Evolutionary conservation across 2,888 invertebrate species (phyloP).

Genomic region (Diabrotica balteata): DNA sequence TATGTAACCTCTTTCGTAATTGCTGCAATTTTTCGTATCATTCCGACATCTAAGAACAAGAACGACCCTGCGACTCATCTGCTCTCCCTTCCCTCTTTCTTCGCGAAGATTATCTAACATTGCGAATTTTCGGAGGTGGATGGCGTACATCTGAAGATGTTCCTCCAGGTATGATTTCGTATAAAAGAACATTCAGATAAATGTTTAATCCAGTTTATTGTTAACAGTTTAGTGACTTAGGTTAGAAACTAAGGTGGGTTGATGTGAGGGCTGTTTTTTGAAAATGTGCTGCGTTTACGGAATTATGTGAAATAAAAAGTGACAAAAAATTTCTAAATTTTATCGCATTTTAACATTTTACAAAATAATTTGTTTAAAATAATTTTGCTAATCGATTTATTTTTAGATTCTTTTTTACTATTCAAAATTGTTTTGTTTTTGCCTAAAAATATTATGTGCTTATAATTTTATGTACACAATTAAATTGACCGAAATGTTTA

Average conservation of each 20-base stretch:
- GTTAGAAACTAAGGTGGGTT: conserved; percentile 21
- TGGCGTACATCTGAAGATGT: conserved; percentile 32
- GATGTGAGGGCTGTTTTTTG: conserved; percentile 3
- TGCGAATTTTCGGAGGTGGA: conserved; percentile 36
- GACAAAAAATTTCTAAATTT: too few species aligned
- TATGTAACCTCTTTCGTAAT: too few species aligned
- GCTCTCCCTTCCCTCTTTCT: conserved; percentile 30
- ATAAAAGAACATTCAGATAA: conserved; percentile 35
- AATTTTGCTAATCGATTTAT: too few species aligned
- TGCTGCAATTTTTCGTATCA: too few species aligned
- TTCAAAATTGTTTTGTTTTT: too few species aligned
- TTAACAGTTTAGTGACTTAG: conserved; percentile 22
- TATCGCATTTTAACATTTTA: too few species aligned
- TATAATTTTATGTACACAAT: too few species aligned
- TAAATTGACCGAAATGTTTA: too few species aligned
- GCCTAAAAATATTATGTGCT: too few species aligned
- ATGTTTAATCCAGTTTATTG: conserved; percentile 28
- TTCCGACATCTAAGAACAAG: background rate
- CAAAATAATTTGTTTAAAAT: too few species aligned
- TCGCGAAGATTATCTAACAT: conserved; percentile 28
- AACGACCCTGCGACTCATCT: conserved; percentile 24
- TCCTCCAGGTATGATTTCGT: conserved; percentile 32
- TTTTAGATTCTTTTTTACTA: too few species aligned
- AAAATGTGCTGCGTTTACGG: background rate
- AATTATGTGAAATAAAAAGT: too few species aligned